Conservation (phyloP, 1,140 invertebrate species). For the Saccostrea cuccullata region DNA sequence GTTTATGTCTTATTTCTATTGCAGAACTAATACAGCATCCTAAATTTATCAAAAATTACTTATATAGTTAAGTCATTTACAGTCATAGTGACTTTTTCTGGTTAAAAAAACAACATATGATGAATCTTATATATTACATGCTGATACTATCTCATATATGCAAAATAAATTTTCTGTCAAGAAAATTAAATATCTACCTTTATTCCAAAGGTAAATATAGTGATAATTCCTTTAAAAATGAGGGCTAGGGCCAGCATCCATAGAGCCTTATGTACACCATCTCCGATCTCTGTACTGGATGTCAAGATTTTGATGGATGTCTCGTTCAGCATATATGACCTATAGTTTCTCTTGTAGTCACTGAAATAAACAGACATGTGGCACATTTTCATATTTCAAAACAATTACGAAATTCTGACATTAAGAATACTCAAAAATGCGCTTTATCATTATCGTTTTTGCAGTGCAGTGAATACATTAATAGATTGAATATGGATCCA, state of each 20-base stretch:
- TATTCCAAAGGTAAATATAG: slow-evolving; percentile 99
- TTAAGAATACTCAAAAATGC: too few relatives aligned
- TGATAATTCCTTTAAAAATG: slow-evolving; percentile 95
- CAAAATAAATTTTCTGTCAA: background rate
- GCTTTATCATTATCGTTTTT: too few relatives aligned
- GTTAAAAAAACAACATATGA: too few relatives aligned
- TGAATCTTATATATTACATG: too few relatives aligned
- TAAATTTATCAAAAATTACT: background rate
- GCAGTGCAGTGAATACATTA: too few relatives aligned
- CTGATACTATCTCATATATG: too few relatives aligned
- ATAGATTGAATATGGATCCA: too few relatives aligned
- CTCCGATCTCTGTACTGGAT: slow-evolving; percentile 89
- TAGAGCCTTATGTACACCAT: slow-evolving; percentile 92
- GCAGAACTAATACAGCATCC: too few relatives aligned
- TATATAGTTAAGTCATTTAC: background rate
- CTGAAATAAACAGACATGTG: slow-evolving; percentile 80
- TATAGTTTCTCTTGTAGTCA: slow-evolving; percentile 92
- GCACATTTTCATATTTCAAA: too few relatives aligned
- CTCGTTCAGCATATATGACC: slow-evolving; percentile 81
- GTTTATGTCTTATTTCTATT: too few relatives aligned
- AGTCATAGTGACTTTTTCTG: too few relatives aligned
- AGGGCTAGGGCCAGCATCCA: slow-evolving; percentile 94
- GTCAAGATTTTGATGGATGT: slow-evolving; percentile 85
- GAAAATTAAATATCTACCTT: slow-evolving; percentile 82
- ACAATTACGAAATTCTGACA: too few relatives aligned